A percentile compares a stretch with the other conserved stretches of the same genome.
Evolutionary conservation across 2,888 invertebrate species (phyloP).

Genomic region (Pachliopta kotzebuea): DNA sequence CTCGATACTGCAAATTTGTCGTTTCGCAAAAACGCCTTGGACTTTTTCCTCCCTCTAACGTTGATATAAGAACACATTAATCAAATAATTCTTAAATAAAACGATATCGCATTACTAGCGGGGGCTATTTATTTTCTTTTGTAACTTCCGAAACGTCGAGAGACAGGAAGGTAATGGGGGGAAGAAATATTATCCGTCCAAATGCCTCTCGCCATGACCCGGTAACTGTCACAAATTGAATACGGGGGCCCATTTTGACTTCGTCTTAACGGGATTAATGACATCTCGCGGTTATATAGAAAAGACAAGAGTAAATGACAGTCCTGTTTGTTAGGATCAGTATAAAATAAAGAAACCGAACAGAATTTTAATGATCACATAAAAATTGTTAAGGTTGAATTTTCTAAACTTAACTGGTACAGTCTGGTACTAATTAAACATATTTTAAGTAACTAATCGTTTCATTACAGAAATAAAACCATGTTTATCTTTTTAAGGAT

Average conservation of each 20-base stretch:
- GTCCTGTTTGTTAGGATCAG: too few species aligned
- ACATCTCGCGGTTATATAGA: too few species aligned
- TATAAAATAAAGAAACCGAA: too few species aligned
- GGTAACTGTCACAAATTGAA: slow-evolving; percentile 5
- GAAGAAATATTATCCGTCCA: slow-evolving; percentile 14
- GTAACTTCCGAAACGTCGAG: slow-evolving; percentile 11
- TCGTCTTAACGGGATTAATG: neutral
- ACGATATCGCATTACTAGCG: slow-evolving; percentile 14
- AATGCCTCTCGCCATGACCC: neutral
- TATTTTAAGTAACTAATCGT: too few species aligned
- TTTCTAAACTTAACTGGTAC: too few species aligned
- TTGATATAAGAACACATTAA: slow-evolving; percentile 14
- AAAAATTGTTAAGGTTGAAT: too few species aligned
- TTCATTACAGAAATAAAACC: too few species aligned
- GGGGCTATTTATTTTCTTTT: slow-evolving; percentile 26
- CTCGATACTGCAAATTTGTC: neutral
- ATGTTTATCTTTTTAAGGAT: too few species aligned
- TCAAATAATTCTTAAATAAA: slow-evolving; percentile 27
- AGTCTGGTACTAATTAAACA: too few species aligned
- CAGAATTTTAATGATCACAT: too few species aligned
- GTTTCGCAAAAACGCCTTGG: neutral
- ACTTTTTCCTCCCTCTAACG: slow-evolving; percentile 16
- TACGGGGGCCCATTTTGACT: slow-evolving; percentile 1
- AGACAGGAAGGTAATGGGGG: slow-evolving; percentile 10
- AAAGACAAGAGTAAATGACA: too few species aligned